Evolutionary conservation across 2,113 vertebrate genomes (phyloP).

Genomic region (Podarcis muralis): DNA sequence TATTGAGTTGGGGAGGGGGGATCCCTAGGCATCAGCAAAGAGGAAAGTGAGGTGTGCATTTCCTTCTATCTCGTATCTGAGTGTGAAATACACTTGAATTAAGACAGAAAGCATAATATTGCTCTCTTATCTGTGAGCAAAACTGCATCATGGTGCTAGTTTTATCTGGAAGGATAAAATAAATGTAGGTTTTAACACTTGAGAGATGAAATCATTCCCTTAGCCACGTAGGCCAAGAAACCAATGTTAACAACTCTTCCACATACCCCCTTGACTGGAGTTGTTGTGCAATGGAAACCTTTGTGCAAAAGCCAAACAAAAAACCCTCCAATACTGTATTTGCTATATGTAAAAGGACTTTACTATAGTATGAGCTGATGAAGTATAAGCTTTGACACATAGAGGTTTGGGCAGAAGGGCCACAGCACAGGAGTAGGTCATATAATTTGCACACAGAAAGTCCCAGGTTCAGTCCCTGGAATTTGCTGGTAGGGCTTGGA

Average conservation of each 20-base stretch:
- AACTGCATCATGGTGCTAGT: neutral
- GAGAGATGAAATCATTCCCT: slow-evolving; percentile 2
- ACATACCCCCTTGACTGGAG: neutral
- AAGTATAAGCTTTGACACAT: neutral
- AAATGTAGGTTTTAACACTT: neutral
- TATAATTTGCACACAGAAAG: no score
- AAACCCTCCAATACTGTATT: neutral
- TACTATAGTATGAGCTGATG: neutral
- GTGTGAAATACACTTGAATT: neutral
- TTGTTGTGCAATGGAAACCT: neutral
- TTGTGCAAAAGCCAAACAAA: neutral
- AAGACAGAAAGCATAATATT: slow-evolving; percentile 17
- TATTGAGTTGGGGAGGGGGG: neutral
- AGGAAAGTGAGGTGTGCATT: neutral
- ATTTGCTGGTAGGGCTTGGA: no score
- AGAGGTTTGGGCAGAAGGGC: no score
- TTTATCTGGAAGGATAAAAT: neutral
- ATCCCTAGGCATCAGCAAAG: neutral
- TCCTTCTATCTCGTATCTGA: slow-evolving; percentile 13
- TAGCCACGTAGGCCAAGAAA: neutral
- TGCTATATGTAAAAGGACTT: neutral
- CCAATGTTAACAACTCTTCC: neutral
- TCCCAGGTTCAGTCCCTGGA: no score
- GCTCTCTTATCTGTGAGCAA: neutral
- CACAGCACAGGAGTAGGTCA: no score